Base-by-base conservation (phyloP, 2,797 vertebrate genomes). In the Parambassis ranga region DNA sequence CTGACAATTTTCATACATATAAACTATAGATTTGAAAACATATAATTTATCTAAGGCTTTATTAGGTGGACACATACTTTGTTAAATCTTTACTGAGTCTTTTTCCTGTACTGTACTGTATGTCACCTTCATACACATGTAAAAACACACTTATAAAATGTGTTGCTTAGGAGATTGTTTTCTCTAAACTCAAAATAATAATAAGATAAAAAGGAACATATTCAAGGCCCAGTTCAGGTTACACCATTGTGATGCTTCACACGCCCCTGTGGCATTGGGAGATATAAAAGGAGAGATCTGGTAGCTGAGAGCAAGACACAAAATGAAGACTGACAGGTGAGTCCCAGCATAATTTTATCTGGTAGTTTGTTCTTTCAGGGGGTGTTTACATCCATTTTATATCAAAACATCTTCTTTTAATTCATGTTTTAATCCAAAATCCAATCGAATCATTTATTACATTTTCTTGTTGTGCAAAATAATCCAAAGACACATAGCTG, bases 221-320 rank as follows among this genome's bases (percentile, higher is more conserved):
- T 74, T 46, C 26, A 60, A 59, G 56, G 39, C 35, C 24, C 47
- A 53, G 78, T 71, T 92, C 75, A 52, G 62, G 72, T 92, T 91
- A 71, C 90, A 31, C 38, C 58, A 68, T 81, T 89, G 81, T 92
- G 11, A 37, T 77, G 50, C 43, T 16, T 65, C 52, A 78, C 86
- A 87, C 88, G 51, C 87, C 87, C 76, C 49, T 75, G 36, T 41
- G 26, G 67, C 3, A 10, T 33, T 19, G 24, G 55, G n/a, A n/a
- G n/a, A n/a, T 86, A 92, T 93, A 93, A 92, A 91, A 80, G 61
- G 5, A 52, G 36, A 20, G 59, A 48, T 63, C 38, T 35, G 35
- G 32, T 19, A 14, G 24, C 16, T 1, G 3, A 60, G 27, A 58
- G 35, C 11, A 24, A 9, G 19, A 50, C 15, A 23, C 66, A 79